Evolutionary conservation across 2,113 vertebrate genomes (phyloP).

Genomic region (Rhabdomys dilectus): DNA sequence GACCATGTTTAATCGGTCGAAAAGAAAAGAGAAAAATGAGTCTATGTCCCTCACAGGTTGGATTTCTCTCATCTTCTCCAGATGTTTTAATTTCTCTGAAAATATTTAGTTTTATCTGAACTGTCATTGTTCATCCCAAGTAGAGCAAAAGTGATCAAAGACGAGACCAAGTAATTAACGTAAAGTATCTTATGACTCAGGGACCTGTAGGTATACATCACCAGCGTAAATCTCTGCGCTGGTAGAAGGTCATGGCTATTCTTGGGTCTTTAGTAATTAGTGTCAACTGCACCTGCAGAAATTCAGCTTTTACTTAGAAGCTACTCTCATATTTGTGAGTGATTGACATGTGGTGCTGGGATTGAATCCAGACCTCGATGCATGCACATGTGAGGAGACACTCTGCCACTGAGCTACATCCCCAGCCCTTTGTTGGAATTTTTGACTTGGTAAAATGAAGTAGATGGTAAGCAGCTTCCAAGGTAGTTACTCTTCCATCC

Average conservation of each 20-base stretch:
- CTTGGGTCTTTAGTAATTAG: slow-evolving; percentile 44
- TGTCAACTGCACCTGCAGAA: background rate
- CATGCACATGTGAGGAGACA: background rate
- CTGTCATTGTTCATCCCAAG: slow-evolving; percentile 46
- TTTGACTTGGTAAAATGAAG: background rate
- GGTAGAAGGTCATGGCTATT: slow-evolving; percentile 40
- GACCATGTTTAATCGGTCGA: background rate
- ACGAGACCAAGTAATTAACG: slow-evolving; percentile 58
- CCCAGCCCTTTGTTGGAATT: background rate
- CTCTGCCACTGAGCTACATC: background rate
- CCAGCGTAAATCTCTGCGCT: slow-evolving; percentile 32
- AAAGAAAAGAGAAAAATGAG: slow-evolving; percentile 24
- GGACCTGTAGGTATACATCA: slow-evolving; percentile 40
- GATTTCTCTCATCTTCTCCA: slow-evolving; percentile 33
- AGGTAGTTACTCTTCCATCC: background rate
- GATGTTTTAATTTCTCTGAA: background rate
- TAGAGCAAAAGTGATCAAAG: background rate
- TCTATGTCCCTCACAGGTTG: background rate
- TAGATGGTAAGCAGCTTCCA: background rate
- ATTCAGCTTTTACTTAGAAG: background rate
- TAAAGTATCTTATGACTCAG: slow-evolving; percentile 53
- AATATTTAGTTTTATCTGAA: slow-evolving; percentile 26
- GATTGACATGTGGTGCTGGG: background rate
- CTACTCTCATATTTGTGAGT: background rate
- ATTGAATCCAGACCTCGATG: background rate